Percentiles rank a stretch among this genome's conserved stretches.
These are phyloP conservation scores for Aphidoletes aphidimyza DNA, from an alignment of 2,888 invertebrate genomes.

Conservation along the genomic window DNA sequence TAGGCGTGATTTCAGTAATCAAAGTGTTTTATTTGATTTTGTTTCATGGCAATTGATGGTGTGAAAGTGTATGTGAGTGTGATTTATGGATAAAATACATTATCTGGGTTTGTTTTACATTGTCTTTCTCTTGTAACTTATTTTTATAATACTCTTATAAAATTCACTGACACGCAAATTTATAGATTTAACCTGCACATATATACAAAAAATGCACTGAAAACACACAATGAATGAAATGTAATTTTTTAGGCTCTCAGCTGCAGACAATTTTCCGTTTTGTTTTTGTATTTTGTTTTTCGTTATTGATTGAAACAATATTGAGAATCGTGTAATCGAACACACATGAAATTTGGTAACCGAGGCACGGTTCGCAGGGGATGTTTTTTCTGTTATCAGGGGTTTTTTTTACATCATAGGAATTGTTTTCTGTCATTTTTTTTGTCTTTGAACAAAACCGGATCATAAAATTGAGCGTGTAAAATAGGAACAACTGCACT, in stretches of 20 bases:
- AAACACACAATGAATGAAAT: not conserved
- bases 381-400: not conserved
- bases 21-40: slow-evolving; percentile 25
- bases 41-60: slow-evolving; percentile 9
- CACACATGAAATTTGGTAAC: no score
- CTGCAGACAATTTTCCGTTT: not conserved
- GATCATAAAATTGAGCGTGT: no score
- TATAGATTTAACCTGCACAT: not conserved
- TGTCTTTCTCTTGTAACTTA: not conserved
- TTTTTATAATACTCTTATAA: not conserved
- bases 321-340: no score
- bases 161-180: not conserved
- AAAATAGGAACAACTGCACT: no score
- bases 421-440: no score
- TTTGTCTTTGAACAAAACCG: no score
- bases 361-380: no score
- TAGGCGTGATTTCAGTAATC: slow-evolving; percentile 1
- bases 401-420: no score
- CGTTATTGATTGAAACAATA: not conserved
- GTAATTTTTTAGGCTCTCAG: not conserved
- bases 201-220: not conserved
- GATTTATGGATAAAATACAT: not conserved
- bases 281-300: not conserved
- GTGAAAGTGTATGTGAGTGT: slow-evolving; percentile 50
- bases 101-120: not conserved